These are phyloP conservation scores for Chrysomallon squamiferum DNA, from an alignment of 1,140 invertebrate genomes.

Conservation along the genomic window DNA sequence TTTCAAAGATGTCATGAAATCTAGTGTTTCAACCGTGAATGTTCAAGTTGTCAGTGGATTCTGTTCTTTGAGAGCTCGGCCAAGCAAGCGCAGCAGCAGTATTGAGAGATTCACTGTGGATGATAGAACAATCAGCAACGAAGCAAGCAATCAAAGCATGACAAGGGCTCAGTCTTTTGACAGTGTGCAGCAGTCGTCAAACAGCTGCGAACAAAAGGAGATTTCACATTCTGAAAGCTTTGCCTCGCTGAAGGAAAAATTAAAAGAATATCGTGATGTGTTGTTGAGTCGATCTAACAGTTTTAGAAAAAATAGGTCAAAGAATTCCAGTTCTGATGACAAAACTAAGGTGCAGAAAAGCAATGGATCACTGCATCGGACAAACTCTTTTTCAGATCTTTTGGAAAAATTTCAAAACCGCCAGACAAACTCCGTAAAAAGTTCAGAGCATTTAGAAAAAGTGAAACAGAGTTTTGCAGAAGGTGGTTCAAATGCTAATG, in stretches of 20 bases:
- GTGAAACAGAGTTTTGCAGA: too few relatives aligned
- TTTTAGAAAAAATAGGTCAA: constrained; percentile 12
- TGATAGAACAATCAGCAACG: background rate
- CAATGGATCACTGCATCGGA: constrained; percentile 34
- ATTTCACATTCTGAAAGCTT: constrained; percentile 35
- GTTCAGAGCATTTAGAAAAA: background rate
- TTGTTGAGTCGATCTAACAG: constrained; percentile 37
- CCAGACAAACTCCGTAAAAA: background rate
- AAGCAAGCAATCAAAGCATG: background rate
- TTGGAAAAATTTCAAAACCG: constrained; percentile 8
- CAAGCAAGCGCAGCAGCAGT: constrained; percentile 1
- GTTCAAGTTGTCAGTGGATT: background rate
- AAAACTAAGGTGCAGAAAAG: constrained; percentile 11
- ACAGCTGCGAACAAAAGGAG: background rate
- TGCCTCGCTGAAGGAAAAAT: constrained; percentile 52
- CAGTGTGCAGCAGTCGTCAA: background rate
- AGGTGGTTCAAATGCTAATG: too few relatives aligned
- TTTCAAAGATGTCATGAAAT: constrained; percentile 19
- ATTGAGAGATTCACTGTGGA: background rate
- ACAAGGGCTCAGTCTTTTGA: constrained; percentile 7
- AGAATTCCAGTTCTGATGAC: background rate
- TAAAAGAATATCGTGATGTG: constrained; percentile 52
- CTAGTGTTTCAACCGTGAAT: background rate
- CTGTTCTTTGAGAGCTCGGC: background rate
- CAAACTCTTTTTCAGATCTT: constrained; percentile 41